Evolutionary conservation across 2,113 vertebrate genomes (phyloP), one percentile per base, ranked within the genome.

Genomic region (Cyprinodon brontotheroides): DNA sequence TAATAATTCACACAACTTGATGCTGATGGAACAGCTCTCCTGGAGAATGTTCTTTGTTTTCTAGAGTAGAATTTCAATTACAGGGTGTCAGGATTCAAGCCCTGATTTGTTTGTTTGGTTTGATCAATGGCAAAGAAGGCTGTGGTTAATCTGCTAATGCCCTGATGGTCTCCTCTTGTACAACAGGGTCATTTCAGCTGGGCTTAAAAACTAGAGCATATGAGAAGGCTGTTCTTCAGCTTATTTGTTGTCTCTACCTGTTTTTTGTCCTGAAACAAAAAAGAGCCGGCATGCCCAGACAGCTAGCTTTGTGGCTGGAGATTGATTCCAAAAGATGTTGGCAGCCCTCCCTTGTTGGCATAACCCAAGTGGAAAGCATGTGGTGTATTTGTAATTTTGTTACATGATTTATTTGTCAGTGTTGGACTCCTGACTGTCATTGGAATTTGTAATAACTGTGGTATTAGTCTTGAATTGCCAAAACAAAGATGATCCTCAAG

Each of bases 391-490:
- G 22, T 67, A 61, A 75, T 84, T 83, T 61, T 5, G 64, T 67
- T 70, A n/a, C 70, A 15, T 62, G 41, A 72, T 83, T 82, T 80
- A 68, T 81, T 83, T 78, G 73, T 89, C 63, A 36, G 64, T 64
- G 12, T 15, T 64, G 47, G 64, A 62, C 68, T 80, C 3, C 10
- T 29, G 69, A 70, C 41, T 60, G 66, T 86, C 81, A 71, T 14
- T 80, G 85, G 84, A 86, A 85, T 92, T 82, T 87, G 64, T 82
- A 88, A 91, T 89, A 85, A 86, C 72, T 73, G 38, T 69, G 84
- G 74, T 85, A 83, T 92, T 89, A 82, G 63, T 79, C 47, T 87
- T 50, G 75, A 87, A 86, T 78, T 85, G 61, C 70, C 82, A 80
- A 86, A 89, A 79, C 53, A 81, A 76, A 71, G 69, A 82, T 73